These are phyloP conservation scores for Nannoperca obscura DNA, from an alignment of 2,797 vertebrate genomes.

Conservation along the genomic window DNA sequence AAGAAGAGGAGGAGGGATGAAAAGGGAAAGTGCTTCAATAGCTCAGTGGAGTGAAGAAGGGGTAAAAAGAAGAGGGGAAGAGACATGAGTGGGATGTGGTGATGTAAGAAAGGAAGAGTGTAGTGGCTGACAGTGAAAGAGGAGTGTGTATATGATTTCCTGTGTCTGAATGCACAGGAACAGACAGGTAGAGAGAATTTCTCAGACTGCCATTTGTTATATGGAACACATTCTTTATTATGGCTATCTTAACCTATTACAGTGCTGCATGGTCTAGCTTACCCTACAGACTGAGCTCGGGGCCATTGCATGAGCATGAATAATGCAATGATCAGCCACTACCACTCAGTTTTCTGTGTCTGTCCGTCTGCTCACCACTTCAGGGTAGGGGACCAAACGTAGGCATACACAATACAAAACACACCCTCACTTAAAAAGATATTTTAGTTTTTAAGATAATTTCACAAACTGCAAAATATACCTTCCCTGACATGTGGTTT, in stretches of 20 bases:
- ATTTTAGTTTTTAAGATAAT: neutral
- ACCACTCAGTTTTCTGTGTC: constrained; percentile 40
- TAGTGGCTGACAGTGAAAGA: constrained; percentile 36
- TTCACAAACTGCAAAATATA: neutral
- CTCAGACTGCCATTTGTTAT: constrained; percentile 6
- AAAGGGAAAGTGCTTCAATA: constrained; percentile 64
- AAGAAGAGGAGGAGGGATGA: constrained; percentile 36
- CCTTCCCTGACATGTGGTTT: neutral
- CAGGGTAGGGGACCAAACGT: constrained; percentile 29
- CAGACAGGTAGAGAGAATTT: constrained; percentile 13
- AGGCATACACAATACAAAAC: neutral
- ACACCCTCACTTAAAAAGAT: neutral
- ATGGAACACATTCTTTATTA: constrained; percentile 17
- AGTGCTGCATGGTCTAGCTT: constrained; percentile 10
- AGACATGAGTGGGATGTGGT: constrained; percentile 58
- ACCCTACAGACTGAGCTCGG: constrained; percentile 59
- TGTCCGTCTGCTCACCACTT: constrained; percentile 58
- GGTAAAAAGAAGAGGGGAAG: neutral
- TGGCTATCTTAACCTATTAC: constrained; percentile 21
- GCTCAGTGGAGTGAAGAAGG: constrained; percentile 50
- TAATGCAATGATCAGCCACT: constrained; percentile 72
- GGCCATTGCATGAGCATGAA: constrained; percentile 69
- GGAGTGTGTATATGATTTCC: constrained; percentile 8
- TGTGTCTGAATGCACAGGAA: constrained; percentile 24
- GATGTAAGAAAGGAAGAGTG: constrained; percentile 43